phyloP scores from a whole-genome alignment of 2,888 invertebrate species.

The Apamea monoglypha region DNA sequence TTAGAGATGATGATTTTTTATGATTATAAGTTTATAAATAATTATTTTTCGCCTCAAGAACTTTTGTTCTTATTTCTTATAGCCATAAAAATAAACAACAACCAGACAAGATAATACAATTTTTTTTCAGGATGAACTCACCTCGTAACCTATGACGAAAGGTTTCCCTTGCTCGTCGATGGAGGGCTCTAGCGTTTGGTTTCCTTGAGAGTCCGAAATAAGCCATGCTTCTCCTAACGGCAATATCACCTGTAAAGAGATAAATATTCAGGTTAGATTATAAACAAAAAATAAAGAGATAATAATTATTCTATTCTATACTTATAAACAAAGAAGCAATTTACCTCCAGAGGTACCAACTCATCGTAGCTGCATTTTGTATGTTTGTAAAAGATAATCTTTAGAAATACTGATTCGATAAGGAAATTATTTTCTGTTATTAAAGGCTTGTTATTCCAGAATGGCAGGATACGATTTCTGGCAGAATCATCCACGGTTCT shows the following conservation, averaged over 20 bases:
- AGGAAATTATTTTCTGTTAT: too few species aligned
- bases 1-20: too few species aligned
- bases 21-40: too few species aligned
- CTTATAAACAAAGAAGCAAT: neutral
- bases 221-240: constrained; percentile 83
- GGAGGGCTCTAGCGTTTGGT: constrained; percentile 80
- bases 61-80: neutral
- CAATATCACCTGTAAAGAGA: constrained; percentile 76
- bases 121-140: constrained; percentile 57
- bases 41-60: neutral
- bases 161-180: constrained; percentile 82
- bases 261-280: neutral
- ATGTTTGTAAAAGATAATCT: neutral
- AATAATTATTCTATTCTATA: too few species aligned
- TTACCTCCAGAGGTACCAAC: neutral
- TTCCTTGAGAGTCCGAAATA: constrained; percentile 77
- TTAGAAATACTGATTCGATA: neutral
- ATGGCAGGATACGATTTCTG: neutral
- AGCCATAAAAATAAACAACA: neutral
- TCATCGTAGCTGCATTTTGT: neutral
- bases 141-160: constrained; percentile 85
- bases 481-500: neutral
- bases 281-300: neutral
- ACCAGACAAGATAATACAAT: too few species aligned
- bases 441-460: neutral